Evolutionary conservation across 2,797 vertebrate species (phyloP).

Genomic region (Jordanella pulchra): DNA sequence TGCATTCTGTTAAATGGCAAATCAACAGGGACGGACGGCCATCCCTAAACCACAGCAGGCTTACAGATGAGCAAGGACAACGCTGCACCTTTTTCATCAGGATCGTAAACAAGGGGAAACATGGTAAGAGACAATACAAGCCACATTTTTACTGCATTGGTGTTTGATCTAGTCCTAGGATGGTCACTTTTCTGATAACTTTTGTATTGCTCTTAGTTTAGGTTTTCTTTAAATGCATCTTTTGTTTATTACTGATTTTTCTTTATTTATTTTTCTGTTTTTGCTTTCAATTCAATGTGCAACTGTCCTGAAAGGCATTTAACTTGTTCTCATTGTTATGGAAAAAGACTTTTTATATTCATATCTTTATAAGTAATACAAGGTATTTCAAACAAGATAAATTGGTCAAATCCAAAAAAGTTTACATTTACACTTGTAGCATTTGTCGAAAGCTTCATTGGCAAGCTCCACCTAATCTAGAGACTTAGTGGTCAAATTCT

Average conservation of each 20-base stretch:
- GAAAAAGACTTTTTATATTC: no score
- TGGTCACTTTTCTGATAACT: constrained; percentile 8
- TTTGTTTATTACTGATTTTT: neutral
- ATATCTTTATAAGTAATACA: no score
- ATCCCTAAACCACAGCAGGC: constrained; percentile 49
- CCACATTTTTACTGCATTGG: constrained; percentile 24
- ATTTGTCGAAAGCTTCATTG: neutral
- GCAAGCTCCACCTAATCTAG: neutral
- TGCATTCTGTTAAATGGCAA: constrained; percentile 82
- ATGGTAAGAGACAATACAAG: constrained; percentile 72
- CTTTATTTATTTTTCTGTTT: neutral
- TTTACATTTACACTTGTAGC: neutral
- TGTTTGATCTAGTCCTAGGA: constrained; percentile 14
- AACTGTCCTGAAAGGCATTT: neutral
- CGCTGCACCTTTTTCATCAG: constrained; percentile 35
- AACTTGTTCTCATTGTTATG: constrained; percentile 6
- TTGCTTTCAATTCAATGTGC: neutral
- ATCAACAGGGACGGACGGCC: constrained; percentile 60
- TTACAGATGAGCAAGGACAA: constrained; percentile 66
- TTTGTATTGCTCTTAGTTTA: constrained; percentile 11
- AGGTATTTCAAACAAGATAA: no score
- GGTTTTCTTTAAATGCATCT: constrained; percentile 10
- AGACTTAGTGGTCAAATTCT: neutral
- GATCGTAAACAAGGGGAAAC: constrained; percentile 60
- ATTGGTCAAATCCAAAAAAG: neutral